phyloP scores from a whole-genome alignment of 2,113 vertebrate species.

The Nannobrachium achirus region DNA sequence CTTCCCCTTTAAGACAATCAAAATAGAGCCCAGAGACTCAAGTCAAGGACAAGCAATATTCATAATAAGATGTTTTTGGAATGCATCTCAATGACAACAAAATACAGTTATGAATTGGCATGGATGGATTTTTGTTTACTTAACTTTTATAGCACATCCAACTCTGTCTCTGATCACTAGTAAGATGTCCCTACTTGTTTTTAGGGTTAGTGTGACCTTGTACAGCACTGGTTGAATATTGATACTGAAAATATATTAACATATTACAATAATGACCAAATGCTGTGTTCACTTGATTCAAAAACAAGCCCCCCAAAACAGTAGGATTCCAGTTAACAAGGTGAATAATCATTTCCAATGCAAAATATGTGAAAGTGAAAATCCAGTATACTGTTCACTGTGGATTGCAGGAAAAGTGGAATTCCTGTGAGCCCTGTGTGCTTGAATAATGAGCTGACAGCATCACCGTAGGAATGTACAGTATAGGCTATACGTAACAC shows the following conservation, averaged over 20 bases:
- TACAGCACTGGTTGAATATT: no score
- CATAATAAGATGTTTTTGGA: neutral
- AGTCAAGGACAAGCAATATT: conserved; percentile 11
- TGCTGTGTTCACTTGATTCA: neutral
- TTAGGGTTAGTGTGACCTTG: no score
- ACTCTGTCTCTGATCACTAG: no score
- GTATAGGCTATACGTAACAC: no score
- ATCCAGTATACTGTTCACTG: neutral
- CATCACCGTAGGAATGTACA: neutral
- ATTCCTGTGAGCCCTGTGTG: conserved; percentile 10
- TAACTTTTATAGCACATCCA: no score
- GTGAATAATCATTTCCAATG: neutral
- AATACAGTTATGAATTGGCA: no score
- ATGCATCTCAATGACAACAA: conserved; percentile 8
- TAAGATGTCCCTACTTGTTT: no score
- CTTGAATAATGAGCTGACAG: conserved; percentile 29
- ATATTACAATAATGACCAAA: no score
- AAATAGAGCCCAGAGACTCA: conserved; percentile 1
- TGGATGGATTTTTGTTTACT: no score
- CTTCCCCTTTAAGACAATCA: no score
- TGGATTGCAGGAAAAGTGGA: neutral
- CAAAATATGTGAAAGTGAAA: neutral
- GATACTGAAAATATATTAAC: no score
- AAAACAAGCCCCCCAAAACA: neutral
- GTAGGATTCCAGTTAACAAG: neutral